Conservation (phyloP, 2,797 vertebrate species). For the Glyptemys insculpta region DNA sequence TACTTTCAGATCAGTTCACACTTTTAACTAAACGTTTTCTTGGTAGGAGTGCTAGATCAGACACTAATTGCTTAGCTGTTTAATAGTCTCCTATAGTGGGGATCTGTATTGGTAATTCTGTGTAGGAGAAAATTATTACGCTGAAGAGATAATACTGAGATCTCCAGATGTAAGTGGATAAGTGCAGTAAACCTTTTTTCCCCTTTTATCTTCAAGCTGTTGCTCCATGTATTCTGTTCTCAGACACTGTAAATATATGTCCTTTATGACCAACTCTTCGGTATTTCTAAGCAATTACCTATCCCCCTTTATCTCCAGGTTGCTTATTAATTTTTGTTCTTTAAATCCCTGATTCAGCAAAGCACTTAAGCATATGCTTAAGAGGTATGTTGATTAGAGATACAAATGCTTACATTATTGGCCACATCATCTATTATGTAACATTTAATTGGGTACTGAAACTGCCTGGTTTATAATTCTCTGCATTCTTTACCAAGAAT, state of each 20-base stretch:
- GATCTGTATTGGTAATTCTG: background rate
- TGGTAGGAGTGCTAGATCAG: background rate
- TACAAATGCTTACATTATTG: background rate
- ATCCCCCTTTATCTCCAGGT: conserved; percentile 20
- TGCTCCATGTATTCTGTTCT: background rate
- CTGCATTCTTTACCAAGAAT: rapidly evolving
- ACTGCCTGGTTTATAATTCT: background rate
- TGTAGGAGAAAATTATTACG: background rate
- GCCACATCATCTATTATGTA: background rate
- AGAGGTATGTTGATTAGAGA: background rate
- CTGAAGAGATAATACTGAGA: too few species aligned
- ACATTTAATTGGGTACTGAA: background rate
- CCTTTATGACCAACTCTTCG: background rate
- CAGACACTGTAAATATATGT: background rate
- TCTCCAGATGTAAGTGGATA: background rate
- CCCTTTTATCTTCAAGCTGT: background rate
- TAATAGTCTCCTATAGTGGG: background rate
- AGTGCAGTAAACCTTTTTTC: background rate
- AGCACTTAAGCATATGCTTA: background rate
- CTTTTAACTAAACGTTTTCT: background rate
- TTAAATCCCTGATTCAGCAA: background rate
- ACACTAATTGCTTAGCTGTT: background rate
- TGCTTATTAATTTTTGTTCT: background rate
- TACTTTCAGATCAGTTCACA: background rate
- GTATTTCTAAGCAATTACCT: background rate